Conservation (phyloP, 2,888 invertebrate genomes). For the Nephrotoma flavescens region DNA sequence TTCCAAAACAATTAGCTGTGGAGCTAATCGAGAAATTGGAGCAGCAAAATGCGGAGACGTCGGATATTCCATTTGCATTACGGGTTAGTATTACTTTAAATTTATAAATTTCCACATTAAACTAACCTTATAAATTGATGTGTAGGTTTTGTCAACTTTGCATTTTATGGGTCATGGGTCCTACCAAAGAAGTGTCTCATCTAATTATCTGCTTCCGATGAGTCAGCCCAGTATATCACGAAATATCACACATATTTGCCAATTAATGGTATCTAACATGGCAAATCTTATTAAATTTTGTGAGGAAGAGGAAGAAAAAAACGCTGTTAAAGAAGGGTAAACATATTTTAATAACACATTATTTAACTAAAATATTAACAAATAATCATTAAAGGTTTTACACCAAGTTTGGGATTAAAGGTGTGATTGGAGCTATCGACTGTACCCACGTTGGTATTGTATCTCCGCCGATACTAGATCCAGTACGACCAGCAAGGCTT, state of each 20-base stretch:
- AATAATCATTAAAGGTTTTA: constrained; percentile 1
- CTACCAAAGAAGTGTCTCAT: background rate
- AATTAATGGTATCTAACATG: background rate
- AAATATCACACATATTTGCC: background rate
- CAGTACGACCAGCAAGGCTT: background rate
- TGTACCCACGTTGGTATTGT: constrained; percentile 9
- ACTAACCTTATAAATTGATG: too few species aligned
- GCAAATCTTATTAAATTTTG: background rate
- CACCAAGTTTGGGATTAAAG: constrained; percentile 8
- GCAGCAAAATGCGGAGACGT: background rate
- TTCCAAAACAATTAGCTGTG: background rate
- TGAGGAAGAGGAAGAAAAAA: too few species aligned
- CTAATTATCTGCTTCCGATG: background rate
- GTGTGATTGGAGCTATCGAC: constrained; percentile 9
- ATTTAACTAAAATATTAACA: background rate
- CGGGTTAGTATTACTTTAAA: background rate
- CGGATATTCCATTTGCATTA: background rate
- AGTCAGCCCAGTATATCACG: background rate
- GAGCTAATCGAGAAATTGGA: background rate
- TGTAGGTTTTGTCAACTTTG: background rate
- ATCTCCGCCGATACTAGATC: constrained; percentile 7
- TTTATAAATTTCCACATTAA: background rate
- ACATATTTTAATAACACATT: background rate
- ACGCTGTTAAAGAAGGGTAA: too few species aligned
- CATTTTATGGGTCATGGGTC: background rate